Conservation (phyloP, 2,797 vertebrate genomes). For the Falco naumanni region DNA sequence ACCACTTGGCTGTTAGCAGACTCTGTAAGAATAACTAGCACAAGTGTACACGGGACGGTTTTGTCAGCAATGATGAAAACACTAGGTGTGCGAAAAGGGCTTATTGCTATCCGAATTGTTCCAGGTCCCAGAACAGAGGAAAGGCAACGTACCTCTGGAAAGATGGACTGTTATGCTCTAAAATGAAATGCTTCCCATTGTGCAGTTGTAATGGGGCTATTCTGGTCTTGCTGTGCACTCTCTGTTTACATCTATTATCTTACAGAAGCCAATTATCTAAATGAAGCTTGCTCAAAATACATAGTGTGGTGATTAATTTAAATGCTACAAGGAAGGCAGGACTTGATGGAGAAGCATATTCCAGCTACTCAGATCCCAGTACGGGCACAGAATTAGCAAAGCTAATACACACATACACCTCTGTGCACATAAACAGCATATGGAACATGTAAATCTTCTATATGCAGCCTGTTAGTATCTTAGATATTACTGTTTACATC, state of each 20-base stretch:
- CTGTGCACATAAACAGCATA: background rate
- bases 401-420: rapidly evolving
- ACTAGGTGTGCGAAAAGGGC: background rate
- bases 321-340: background rate
- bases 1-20: background rate
- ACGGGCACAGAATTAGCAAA: background rate
- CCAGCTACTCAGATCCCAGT: background rate
- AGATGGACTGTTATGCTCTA: background rate
- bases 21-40: background rate
- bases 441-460: background rate
- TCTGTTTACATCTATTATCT: constrained; percentile 43
- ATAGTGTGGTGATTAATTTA: background rate
- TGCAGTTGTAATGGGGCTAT: background rate
- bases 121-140: background rate
- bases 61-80: constrained; percentile 27
- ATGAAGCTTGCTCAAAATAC: background rate
- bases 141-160: background rate
- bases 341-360: background rate
- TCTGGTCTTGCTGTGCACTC: background rate
- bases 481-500: background rate
- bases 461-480: background rate
- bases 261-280: constrained; percentile 10
- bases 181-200: constrained; percentile 34
- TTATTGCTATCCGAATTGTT: background rate
- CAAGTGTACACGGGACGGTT: constrained; percentile 62